A percentile compares a stretch with the other conserved stretches of the same genome.
These are phyloP conservation scores for Spicauda simplicius DNA, from an alignment of 2,888 invertebrate genomes.

Conservation along the genomic window DNA sequence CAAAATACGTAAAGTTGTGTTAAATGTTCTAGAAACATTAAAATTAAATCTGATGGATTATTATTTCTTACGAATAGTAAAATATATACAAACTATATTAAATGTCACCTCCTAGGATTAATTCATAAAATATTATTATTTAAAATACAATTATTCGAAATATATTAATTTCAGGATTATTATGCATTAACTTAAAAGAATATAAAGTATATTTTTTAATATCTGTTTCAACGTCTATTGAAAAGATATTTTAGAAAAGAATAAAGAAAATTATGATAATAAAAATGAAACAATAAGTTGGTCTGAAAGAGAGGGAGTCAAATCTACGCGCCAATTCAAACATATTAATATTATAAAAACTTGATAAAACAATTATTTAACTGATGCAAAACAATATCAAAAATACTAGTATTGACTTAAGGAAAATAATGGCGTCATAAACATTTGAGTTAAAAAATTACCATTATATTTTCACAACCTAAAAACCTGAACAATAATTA, in stretches of 20 bases:
- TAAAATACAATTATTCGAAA: neutral
- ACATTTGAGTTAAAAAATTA: neutral
- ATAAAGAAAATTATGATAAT: too few species aligned
- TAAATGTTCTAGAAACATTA: too few species aligned
- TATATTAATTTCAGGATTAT: neutral
- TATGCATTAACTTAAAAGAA: neutral
- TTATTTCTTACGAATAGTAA: neutral
- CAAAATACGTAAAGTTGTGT: too few species aligned
- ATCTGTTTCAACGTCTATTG: too few species aligned
- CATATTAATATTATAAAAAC: too few species aligned
- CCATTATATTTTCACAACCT: neutral
- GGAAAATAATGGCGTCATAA: neutral
- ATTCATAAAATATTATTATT: slow-evolving; percentile 20
- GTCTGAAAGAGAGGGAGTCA: too few species aligned
- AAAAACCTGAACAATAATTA: neutral
- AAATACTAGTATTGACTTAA: neutral
- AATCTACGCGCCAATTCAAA: too few species aligned
- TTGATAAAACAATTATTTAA: too few species aligned
- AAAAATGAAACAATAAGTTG: too few species aligned
- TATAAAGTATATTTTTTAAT: too few species aligned
- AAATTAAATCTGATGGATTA: neutral
- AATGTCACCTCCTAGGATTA: slow-evolving; percentile 67
- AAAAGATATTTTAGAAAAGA: too few species aligned
- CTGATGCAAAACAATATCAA: neutral
- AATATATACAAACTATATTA: slow-evolving; percentile 33